Conservation (phyloP, 2,113 vertebrate species). For the Synchiropus splendidus region DNA sequence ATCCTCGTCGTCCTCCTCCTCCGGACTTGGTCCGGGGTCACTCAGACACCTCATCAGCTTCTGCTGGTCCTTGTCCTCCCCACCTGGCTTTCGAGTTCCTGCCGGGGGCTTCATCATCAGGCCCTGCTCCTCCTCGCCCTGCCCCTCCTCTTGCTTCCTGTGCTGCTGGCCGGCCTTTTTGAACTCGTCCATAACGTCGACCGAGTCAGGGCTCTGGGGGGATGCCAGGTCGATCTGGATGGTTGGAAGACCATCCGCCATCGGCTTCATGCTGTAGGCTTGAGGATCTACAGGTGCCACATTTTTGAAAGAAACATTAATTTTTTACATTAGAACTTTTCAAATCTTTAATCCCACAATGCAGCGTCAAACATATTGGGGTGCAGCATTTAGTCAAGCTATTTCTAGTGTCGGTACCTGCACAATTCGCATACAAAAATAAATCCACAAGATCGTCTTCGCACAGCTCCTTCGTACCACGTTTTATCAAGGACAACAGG, state of each 20-base stretch:
- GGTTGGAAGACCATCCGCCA: constrained; percentile 64
- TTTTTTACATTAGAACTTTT: no score
- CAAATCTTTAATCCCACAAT: no score
- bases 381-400: no score
- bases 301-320: no score
- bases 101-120: constrained; percentile 72
- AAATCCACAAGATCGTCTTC: no score
- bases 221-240: constrained; percentile 92
- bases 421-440: no score
- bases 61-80: constrained; percentile 70
- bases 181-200: constrained; percentile 75
- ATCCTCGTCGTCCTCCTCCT: constrained; percentile 82
- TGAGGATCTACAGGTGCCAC: constrained; percentile 69
- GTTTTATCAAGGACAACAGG: no score
- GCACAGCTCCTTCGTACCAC: no score
- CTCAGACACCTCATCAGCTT: constrained; percentile 86
- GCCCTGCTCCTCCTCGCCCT: constrained; percentile 64
- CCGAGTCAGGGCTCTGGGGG: constrained; percentile 79
- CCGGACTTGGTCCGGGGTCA: constrained; percentile 82
- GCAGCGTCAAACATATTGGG: no score
- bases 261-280: constrained; percentile 72
- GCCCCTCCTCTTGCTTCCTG: constrained; percentile 30
- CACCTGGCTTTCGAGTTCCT: constrained; percentile 48
- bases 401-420: no score
- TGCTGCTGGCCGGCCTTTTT: constrained; percentile 27